These are phyloP conservation scores for Atrina japonica DNA, from an alignment of 2,888 invertebrate genomes.

Conservation along the genomic window DNA sequence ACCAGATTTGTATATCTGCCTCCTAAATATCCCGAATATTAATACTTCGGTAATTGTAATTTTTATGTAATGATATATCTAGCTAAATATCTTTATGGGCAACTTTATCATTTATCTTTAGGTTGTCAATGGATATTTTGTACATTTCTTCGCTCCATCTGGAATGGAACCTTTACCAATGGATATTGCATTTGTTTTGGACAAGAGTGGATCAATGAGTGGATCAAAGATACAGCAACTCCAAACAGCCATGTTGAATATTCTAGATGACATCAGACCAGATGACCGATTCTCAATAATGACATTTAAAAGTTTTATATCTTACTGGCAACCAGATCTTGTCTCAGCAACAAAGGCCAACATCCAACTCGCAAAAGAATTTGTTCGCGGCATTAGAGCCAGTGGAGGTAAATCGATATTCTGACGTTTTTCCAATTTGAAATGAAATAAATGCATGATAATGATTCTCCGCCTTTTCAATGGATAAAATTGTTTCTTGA, in stretches of 20 bases:
- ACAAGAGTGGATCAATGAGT: constrained; percentile 88
- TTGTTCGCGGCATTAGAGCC: background rate
- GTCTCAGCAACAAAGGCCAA: background rate
- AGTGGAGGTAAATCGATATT: constrained; percentile 11
- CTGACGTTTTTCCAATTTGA: too few species aligned
- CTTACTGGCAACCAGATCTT: constrained; percentile 1
- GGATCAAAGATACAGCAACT: constrained; percentile 86
- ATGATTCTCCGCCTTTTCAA: too few species aligned
- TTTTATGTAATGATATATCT: too few species aligned
- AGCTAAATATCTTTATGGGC: too few species aligned
- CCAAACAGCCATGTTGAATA: constrained; percentile 59
- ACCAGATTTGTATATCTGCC: too few species aligned
- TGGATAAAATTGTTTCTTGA: too few species aligned
- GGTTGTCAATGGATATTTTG: constrained; percentile 71
- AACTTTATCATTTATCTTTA: too few species aligned
- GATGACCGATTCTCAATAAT: constrained; percentile 41
- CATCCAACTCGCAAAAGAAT: constrained; percentile 11
- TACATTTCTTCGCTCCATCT: constrained; percentile 87
- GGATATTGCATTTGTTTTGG: constrained; percentile 87
- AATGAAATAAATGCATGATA: too few species aligned
- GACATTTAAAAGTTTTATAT: constrained; percentile 20
- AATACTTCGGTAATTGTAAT: too few species aligned
- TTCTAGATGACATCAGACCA: constrained; percentile 31
- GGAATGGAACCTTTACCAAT: constrained; percentile 81
- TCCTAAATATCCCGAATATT: too few species aligned